Evolutionary conservation across 2,888 invertebrate species (phyloP).

Genomic region (Lymantria monacha): DNA sequence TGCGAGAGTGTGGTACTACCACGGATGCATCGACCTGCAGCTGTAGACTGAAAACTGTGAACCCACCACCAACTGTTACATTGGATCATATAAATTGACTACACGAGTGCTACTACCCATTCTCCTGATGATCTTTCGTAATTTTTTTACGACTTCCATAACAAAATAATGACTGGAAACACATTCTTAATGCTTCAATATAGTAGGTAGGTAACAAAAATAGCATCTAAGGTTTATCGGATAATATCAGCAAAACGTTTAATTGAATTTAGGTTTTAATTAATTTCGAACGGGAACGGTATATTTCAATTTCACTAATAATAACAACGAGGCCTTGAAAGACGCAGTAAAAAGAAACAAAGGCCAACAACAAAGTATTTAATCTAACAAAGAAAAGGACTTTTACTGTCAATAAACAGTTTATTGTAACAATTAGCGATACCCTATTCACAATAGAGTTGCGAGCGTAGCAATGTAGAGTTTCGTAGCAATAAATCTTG

Average conservation of each 20-base stretch:
- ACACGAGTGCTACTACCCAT: no score
- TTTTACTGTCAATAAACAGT: constrained; percentile 32
- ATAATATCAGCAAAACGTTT: not conserved
- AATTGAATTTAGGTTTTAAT: not conserved
- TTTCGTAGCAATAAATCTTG: constrained; percentile 55
- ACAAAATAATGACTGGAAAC: no score
- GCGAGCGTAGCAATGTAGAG: constrained; percentile 20
- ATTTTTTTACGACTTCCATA: no score
- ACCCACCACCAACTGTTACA: no score
- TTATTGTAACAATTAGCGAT: constrained; percentile 39
- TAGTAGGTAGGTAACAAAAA: no score
- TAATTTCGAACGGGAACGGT: not conserved
- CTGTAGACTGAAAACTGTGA: no score
- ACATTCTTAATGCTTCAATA: no score
- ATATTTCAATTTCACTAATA: constrained; percentile 5
- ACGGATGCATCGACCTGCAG: no score
- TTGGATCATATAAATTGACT: no score
- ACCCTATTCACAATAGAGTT: constrained; percentile 39
- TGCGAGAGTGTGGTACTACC: no score
- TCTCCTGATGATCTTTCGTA: no score
- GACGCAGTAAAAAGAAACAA: constrained; percentile 13
- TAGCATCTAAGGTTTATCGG: no score
- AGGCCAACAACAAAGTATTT: constrained; percentile 21
- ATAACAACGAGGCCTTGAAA: constrained; percentile 7
- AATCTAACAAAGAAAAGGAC: constrained; percentile 21